Conservation (phyloP, 30 jellyfish, hydroid and myxozoan species). For the Mastigias papua region DNA sequence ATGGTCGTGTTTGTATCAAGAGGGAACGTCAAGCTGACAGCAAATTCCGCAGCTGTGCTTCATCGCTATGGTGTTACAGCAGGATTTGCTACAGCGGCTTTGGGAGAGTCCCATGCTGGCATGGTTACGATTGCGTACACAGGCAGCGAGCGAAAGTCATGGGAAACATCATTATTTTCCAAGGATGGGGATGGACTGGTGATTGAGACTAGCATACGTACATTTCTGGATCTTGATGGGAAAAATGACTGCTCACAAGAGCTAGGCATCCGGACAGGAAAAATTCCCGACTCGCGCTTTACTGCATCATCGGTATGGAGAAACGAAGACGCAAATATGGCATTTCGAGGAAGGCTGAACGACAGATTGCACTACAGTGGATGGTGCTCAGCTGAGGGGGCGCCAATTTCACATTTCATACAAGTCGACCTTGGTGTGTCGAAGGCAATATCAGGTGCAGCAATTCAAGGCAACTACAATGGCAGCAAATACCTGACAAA, state of each 20-base stretch:
- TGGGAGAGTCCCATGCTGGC: slow-evolving; percentile 2
- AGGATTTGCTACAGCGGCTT: slow-evolving; percentile 20
- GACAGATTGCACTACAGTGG: slow-evolving; percentile 28
- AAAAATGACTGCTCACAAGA: slow-evolving; percentile 53
- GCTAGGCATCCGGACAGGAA: slow-evolving; percentile 50
- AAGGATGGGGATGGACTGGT: neutral
- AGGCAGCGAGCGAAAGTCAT: slow-evolving; percentile 31
- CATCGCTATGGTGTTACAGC: slow-evolving; percentile 50
- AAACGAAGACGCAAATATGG: neutral
- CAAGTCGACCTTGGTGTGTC: slow-evolving; percentile 45
- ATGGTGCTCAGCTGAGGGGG: slow-evolving; percentile 48
- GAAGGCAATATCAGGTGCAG: slow-evolving; percentile 26
- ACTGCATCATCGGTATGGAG: slow-evolving; percentile 25
- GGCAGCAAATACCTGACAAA: neutral
- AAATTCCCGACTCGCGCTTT: slow-evolving; percentile 48
- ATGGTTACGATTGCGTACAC: slow-evolving; percentile 17
- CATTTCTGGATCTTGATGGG: slow-evolving; percentile 21
- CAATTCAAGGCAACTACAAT: slow-evolving; percentile 27
- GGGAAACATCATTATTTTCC: slow-evolving; percentile 6
- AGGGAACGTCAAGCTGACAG: neutral
- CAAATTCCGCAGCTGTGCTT: slow-evolving; percentile 1
- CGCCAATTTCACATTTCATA: slow-evolving; percentile 27
- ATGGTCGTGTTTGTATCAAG: slow-evolving; percentile 28
- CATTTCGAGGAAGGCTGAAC: neutral
- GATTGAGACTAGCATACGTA: slow-evolving; percentile 3